These are phyloP conservation scores for Rhagoletis zephyria DNA, from an alignment of 1,140 invertebrate genomes.

Conservation along the genomic window DNA sequence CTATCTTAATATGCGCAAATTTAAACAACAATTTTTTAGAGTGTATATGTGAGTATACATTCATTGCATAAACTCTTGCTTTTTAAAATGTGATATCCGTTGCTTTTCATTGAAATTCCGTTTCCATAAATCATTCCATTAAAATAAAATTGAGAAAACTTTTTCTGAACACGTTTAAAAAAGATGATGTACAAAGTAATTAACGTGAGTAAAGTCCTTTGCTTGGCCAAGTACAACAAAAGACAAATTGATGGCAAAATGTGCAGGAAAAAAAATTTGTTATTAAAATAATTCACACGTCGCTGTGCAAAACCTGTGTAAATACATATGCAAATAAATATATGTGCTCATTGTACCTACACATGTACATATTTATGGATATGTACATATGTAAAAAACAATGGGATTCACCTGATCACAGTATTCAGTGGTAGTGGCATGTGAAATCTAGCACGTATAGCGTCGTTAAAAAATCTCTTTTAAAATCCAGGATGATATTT, in stretches of 20 bases:
- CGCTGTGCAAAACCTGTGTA: neutral
- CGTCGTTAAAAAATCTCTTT: conserved; percentile 4
- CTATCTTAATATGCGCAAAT: too few species aligned
- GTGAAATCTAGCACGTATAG: neutral
- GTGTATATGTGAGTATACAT: too few species aligned
- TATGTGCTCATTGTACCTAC: too few species aligned
- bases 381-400: too few species aligned
- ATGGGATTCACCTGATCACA: neutral
- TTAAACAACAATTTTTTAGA: too few species aligned
- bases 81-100: too few species aligned
- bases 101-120: too few species aligned
- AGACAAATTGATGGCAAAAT: neutral
- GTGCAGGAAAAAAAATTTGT: neutral
- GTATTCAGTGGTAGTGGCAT: neutral
- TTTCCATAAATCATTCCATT: neutral
- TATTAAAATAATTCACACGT: neutral
- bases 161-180: neutral
- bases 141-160: neutral
- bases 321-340: neutral
- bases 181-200: conserved; percentile 12
- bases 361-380: too few species aligned
- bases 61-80: too few species aligned
- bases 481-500: neutral
- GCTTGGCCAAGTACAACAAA: neutral
- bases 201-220: neutral